Base-by-base conservation (phyloP, 2,888 invertebrate species). In the Ornithoptera priamus region DNA sequence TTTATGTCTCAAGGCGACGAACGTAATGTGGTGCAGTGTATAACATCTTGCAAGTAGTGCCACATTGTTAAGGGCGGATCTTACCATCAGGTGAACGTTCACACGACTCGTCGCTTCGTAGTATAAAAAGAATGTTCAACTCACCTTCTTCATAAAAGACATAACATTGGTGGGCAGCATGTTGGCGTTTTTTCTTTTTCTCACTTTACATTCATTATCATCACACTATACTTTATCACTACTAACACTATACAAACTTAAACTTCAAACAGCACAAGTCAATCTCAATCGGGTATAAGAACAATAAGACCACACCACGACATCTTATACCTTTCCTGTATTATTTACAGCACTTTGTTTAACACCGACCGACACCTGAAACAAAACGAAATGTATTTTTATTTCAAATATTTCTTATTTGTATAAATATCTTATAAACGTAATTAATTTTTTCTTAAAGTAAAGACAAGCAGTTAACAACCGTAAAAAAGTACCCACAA, bases 101-200 rank as follows among this genome's bases (percentile, higher is more conserved):
- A 30, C 5, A 0, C 30, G 30, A 4, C 30, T 30, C 3, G 30
- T 30, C 30, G 30, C 30, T 30, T 30, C 30, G 3, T 30, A 30
- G 30, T 30, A 30, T 30, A 46, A 46, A 46, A 46, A 15, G 69
- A 18, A 18, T 20, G 18, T 8, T 63, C 71, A 72, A 92, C 95
- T 94, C 86, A 97, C 97, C 97, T 97, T 97, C 90, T 97, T 97
- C 96, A 97, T 96, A 90, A 97, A 97, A 80, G 97, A 97, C 96
- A 97, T 97, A 83, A 97, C 97, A 91, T 97, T 97, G 79, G 96
- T 96, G 76, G 97, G 97, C 94, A 97, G 94, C 97, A 97, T 97
- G 93, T 92, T 94, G 93, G 80, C 82, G 83, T 75, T 80, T 82
- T 74, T 68, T 62, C 65, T 67, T 50, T 62, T 22, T 22, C 20